Percentiles rank a stretch among this genome's conserved stretches.
Evolutionary conservation across 2,797 vertebrate genomes (phyloP).

Genomic region (Dermochelys coriacea): DNA sequence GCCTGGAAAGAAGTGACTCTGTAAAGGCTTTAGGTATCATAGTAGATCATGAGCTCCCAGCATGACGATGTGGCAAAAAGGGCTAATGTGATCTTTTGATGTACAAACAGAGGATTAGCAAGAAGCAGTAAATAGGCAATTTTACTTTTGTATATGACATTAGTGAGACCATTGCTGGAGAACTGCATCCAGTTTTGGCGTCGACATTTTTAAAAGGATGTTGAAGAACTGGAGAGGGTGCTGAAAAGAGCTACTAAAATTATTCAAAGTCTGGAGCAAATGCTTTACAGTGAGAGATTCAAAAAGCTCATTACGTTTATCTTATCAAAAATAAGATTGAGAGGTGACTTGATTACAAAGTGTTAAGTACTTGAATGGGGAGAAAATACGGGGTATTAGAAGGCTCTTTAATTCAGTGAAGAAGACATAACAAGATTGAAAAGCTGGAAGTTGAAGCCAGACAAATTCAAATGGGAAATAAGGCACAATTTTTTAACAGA

Average conservation of each 20-base stretch:
- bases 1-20: background rate
- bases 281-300: background rate
- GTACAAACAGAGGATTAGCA: background rate
- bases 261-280: background rate
- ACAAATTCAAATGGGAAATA: rapidly evolving
- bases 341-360: background rate
- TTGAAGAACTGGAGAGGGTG: rapidly evolving
- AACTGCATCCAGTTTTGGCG: rapidly evolving
- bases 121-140: background rate
- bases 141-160: background rate
- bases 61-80: rapidly evolving
- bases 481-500: background rate
- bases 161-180: rapidly evolving
- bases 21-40: background rate
- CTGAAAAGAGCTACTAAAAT: background rate
- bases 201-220: background rate
- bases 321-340: background rate
- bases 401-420: background rate
- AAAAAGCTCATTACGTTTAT: background rate
- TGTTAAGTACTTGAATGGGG: background rate
- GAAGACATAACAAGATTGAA: background rate
- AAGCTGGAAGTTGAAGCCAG: background rate
- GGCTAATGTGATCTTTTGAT: background rate
- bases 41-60: background rate
- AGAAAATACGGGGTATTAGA: background rate